Evolutionary conservation across 2,888 invertebrate genomes (phyloP), one percentile per base, ranked within the genome.

Genomic region (Pterobdella sp.): DNA sequence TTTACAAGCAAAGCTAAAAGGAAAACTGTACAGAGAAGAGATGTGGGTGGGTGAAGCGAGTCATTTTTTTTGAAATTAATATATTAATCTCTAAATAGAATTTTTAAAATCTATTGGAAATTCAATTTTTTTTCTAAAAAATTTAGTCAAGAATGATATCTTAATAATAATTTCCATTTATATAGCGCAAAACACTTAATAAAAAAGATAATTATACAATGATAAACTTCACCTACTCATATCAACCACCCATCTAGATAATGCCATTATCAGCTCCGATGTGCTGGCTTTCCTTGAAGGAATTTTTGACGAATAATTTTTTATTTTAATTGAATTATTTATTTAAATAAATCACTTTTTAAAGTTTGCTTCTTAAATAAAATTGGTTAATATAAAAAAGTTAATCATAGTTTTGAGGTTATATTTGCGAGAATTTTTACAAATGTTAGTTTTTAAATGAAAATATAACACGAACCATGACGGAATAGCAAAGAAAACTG

Each of bases 251-350:
- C 32, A 76, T 76, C 76, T 77, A 49, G 90, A 92, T 79, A 85
- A 88, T 76, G 90, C 90, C 10, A 89, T 93, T 76, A 89, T 90
- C 74, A 89, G 88, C 79, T 88, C 90, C 1, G 91, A 92, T 79
- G 88, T 90, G 73, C 86, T 93, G 66, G 89, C 90, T 81, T 94
- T 94, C 82, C 84, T 94, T 66, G 93, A 93, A 82, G 93, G 92
- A 77, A 76, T 72, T 71, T 64, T 60, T 68, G 65, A 65, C 32
- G 65, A 65, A 7, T 34, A 65, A 34, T 65, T 31, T 65, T 4
- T 22, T 49, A 18, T 49, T 49, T 49, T 49, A 18, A 14, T 49
- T 49, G n/a, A 60, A 71, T 32, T n/a, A 71, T 4, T n/a, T 31
- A 22, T 32, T n/a, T n/a, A n/a, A n/a, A n/a, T n/a, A n/a, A n/a